Conservation (phyloP, 2,797 vertebrate species). For the Hippopotamyrus pictus region DNA sequence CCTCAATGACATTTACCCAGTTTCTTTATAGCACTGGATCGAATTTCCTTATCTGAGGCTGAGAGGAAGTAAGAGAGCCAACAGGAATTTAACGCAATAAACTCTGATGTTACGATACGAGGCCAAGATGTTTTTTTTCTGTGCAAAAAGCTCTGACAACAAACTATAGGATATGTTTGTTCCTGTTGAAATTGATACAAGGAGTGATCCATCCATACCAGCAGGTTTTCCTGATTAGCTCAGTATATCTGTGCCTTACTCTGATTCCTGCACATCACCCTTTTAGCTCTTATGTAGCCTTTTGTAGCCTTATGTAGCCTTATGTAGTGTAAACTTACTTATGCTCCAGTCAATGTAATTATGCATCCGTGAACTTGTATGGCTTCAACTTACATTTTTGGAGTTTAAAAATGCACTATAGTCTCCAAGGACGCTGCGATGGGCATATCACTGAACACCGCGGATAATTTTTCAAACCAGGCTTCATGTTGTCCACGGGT, state of each 20-base stretch:
- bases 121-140: constrained; percentile 55
- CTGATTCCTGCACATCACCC: background rate
- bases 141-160: constrained; percentile 43
- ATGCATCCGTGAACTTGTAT: background rate
- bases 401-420: background rate
- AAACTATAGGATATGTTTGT: constrained; percentile 15
- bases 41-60: constrained; percentile 64
- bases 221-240: background rate
- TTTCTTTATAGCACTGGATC: constrained; percentile 51
- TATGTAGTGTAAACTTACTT: background rate
- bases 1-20: constrained; percentile 44
- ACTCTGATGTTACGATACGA: constrained; percentile 58
- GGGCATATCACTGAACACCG: background rate
- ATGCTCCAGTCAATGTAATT: background rate
- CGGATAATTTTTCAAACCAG: background rate
- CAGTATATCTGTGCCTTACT: background rate
- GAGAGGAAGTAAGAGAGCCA: constrained; percentile 68
- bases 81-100: constrained; percentile 66
- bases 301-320: too few species aligned
- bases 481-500: background rate
- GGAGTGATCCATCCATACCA: background rate
- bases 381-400: background rate
- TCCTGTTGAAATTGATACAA: background rate
- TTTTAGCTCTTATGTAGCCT: background rate
- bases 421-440: background rate